phyloP scores from a whole-genome alignment of 2,797 vertebrate genomes.

The Gymnoscopelus braueri region DNA sequence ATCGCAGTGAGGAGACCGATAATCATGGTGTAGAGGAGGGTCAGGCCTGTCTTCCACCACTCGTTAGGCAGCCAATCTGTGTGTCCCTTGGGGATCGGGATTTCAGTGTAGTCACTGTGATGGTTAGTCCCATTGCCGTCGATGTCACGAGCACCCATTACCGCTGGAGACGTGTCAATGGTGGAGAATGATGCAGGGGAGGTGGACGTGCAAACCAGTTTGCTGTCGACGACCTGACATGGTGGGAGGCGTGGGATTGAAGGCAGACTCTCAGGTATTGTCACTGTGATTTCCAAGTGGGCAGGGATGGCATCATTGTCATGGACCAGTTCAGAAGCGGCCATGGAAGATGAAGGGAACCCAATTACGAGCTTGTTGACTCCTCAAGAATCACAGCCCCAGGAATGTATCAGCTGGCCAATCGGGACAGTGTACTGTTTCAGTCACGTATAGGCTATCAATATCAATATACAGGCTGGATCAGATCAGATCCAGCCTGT shows the following conservation, averaged over 20 bases:
- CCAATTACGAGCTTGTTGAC: not conserved
- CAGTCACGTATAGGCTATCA: not conserved
- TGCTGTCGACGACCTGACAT: conserved; percentile 43
- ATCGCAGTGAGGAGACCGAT: conserved; percentile 92
- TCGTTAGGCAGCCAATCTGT: conserved; percentile 85
- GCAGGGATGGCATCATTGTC: not conserved
- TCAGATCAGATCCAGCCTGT: not conserved
- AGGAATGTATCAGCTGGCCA: not conserved
- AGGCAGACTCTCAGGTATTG: not conserved
- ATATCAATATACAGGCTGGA: not conserved
- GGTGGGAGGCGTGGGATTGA: not conserved
- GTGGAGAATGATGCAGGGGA: not conserved
- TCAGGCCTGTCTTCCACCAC: conserved; percentile 96
- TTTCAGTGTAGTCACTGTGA: conserved; percentile 89
- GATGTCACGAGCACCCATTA: too few species aligned
- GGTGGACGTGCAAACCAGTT: not conserved
- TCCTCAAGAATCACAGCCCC: conserved; percentile 8
- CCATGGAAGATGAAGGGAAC: conserved; percentile 45
- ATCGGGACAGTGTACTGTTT: not conserved
- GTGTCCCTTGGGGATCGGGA: conserved; percentile 81
- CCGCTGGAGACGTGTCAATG: too few species aligned
- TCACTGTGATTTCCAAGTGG: conserved; percentile 45
- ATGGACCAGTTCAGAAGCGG: conserved; percentile 57
- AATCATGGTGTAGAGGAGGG: conserved; percentile 89
- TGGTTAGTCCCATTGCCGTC: conserved; percentile 47